Evolutionary conservation across 1,140 invertebrate genomes (phyloP).

Genomic region (Diabrotica undecimpunctata): DNA sequence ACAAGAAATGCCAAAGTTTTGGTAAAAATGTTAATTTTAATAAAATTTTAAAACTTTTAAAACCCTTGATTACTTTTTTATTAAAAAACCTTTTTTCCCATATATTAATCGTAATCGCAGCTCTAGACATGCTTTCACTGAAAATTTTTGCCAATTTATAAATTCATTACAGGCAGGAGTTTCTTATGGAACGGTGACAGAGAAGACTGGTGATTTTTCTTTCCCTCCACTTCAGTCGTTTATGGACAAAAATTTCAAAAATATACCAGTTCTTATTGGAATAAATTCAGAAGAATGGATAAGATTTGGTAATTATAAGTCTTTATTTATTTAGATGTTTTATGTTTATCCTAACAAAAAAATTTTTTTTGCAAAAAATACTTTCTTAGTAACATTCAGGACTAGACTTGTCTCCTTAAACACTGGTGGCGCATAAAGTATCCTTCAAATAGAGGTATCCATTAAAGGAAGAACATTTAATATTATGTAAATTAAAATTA

Average conservation of each 20-base stretch:
- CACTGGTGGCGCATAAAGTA: neutral
- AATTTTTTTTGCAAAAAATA: neutral
- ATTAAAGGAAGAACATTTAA: too few species aligned
- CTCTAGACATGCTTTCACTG: neutral
- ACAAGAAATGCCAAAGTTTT: too few species aligned
- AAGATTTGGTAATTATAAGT: neutral
- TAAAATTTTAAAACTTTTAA: too few species aligned
- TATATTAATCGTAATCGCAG: neutral
- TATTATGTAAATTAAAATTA: too few species aligned
- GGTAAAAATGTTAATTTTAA: too few species aligned
- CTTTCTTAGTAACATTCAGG: neutral
- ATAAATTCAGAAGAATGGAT: slow-evolving; percentile 10
- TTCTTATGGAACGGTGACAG: neutral
- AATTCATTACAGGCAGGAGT: neutral
- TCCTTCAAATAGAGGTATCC: neutral
- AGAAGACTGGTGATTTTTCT: slow-evolving; percentile 1
- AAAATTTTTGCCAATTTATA: neutral
- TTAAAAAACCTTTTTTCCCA: too few species aligned
- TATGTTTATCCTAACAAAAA: neutral
- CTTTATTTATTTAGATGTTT: neutral
- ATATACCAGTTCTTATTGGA: neutral
- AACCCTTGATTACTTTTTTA: too few species aligned
- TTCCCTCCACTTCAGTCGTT: neutral
- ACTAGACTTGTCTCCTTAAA: neutral
- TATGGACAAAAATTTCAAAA: slow-evolving; percentile 12